phyloP scores from a whole-genome alignment of 2,888 invertebrate genomes.

The Sphinx pinastri region DNA sequence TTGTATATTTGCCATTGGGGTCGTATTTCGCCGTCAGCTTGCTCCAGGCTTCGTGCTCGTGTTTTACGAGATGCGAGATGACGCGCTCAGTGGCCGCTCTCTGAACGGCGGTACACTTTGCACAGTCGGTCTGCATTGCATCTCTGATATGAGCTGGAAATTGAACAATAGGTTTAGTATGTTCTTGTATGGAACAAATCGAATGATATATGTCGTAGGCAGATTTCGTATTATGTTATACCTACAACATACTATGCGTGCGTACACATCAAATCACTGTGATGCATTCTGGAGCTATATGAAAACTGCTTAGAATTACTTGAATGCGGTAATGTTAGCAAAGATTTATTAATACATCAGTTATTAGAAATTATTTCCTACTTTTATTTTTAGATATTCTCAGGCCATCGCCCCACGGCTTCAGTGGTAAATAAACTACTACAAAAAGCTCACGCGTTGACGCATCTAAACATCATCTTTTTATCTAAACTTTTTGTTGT shows the following conservation, averaged over 20 bases:
- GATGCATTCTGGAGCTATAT: no score
- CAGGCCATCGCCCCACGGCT: constrained; percentile 1
- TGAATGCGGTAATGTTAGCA: no score
- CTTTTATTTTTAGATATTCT: not conserved
- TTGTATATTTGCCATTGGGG: constrained; percentile 50
- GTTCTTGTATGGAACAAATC: not conserved
- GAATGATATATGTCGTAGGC: no score
- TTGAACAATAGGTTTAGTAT: not conserved
- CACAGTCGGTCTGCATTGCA: constrained; percentile 55
- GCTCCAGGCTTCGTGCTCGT: constrained; percentile 56
- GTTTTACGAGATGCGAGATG: constrained; percentile 57
- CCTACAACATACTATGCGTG: no score
- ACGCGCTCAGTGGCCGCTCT: constrained; percentile 51
- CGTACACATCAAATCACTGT: no score
- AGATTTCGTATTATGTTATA: no score
- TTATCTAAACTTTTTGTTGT: not conserved
- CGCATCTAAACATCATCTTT: not conserved
- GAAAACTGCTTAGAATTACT: no score
- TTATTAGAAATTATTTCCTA: no score
- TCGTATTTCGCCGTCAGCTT: constrained; percentile 63
- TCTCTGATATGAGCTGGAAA: constrained; percentile 55
- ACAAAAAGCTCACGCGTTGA: no score
- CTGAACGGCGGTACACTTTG: constrained; percentile 46
- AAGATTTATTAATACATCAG: no score
- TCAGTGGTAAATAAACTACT: not conserved